Conservation (phyloP, 2,113 vertebrate genomes). For the Empidonax alnorum region DNA sequence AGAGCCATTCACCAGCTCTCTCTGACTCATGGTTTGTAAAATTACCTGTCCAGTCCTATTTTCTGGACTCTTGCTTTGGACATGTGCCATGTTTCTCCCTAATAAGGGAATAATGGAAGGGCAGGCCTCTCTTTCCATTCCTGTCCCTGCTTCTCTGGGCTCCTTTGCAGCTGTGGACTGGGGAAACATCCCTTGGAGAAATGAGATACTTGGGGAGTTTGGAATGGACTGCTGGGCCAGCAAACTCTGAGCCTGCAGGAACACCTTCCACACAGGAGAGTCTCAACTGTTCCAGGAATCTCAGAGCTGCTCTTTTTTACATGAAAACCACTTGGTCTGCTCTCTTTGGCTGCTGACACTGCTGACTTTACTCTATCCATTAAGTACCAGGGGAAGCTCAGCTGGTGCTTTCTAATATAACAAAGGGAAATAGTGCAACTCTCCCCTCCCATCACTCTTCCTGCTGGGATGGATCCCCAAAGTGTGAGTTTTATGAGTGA, state of each 20-base stretch:
- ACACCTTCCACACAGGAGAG: not conserved
- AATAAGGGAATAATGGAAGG: not conserved
- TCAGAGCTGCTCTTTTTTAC: not conserved
- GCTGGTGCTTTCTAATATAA: not conserved
- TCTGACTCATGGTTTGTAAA: not conserved
- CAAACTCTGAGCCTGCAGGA: not conserved
- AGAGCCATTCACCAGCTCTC: not conserved
- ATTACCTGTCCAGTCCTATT: not conserved
- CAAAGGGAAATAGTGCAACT: not conserved
- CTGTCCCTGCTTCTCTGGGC: not conserved
- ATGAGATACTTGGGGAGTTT: not conserved
- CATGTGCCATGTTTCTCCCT: fast-evolving
- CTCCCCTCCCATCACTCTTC: not conserved
- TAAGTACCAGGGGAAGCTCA: not conserved
- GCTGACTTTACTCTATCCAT: not conserved
- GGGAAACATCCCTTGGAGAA: not conserved
- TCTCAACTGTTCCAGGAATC: not conserved
- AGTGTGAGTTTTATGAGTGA: not conserved
- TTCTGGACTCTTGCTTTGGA: not conserved
- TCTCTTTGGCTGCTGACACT: not conserved
- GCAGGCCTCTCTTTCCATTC: not conserved
- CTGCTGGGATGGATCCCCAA: not conserved
- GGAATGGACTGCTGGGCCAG: not conserved
- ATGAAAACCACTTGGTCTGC: not conserved
- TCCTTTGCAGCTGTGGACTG: not conserved